A percentile compares a stretch with the other conserved stretches of the same genome.
Conservation (phyloP, 2,113 vertebrate species). For the Bufo bufo region DNA sequence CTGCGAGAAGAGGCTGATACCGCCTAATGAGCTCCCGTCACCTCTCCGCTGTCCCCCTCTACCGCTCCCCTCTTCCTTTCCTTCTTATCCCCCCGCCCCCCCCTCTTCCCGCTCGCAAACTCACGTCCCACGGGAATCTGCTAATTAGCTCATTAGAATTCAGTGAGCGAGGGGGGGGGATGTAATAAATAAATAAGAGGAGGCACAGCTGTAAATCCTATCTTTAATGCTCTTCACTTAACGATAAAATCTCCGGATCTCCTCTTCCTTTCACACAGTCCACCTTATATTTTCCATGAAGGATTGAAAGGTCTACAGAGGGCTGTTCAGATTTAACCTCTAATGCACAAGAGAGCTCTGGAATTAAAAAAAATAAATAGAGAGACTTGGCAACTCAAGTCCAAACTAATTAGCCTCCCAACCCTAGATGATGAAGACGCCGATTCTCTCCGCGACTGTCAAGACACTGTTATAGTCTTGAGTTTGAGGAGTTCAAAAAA, state of each 20-base stretch:
- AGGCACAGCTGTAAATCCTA: slow-evolving; percentile 32
- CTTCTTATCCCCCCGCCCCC: slow-evolving; percentile 16
- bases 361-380: not conserved
- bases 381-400: slow-evolving; percentile 22
- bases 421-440: not conserved
- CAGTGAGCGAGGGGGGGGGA: slow-evolving; percentile 37
- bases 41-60: slow-evolving; percentile 28
- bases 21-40: slow-evolving; percentile 40
- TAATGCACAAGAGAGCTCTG: not conserved
- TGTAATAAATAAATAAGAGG: slow-evolving; percentile 40
- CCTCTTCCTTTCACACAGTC: not conserved
- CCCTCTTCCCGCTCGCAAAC: slow-evolving; percentile 26
- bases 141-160: slow-evolving; percentile 57
- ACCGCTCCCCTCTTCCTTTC: slow-evolving; percentile 2
- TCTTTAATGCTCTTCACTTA: slow-evolving; percentile 57
- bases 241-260: slow-evolving; percentile 55
- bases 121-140: slow-evolving; percentile 37
- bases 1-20: slow-evolving; percentile 53
- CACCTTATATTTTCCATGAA: slow-evolving; percentile 11
- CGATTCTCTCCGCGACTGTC: not conserved
- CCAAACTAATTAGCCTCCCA: slow-evolving; percentile 29
- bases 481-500: not conserved
- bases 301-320: slow-evolving; percentile 25
- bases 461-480: not conserved
- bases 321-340: slow-evolving; percentile 37